Conservation (phyloP, 2,797 vertebrate species). For the Erethizon dorsatum region DNA sequence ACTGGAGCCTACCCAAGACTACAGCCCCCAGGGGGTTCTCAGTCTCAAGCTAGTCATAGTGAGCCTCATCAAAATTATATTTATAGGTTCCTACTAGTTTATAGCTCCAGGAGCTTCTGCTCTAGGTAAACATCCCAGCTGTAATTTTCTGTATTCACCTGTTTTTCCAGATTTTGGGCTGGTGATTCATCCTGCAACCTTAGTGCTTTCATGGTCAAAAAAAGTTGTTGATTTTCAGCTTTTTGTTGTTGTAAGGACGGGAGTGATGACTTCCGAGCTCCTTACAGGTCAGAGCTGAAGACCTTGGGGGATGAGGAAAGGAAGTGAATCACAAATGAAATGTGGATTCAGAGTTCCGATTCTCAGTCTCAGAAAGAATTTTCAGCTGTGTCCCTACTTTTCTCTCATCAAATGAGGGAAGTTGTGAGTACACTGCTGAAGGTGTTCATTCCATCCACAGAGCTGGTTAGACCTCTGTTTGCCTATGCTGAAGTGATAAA, state of each 20-base stretch:
- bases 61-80: background rate
- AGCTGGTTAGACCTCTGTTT: background rate
- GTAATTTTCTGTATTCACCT: background rate
- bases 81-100: background rate
- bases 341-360: background rate
- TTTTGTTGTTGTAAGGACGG: background rate
- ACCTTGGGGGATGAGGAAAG: background rate
- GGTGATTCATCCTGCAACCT: background rate
- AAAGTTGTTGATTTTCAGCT: background rate
- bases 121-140: background rate
- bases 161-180: background rate
- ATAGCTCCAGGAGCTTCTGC: background rate
- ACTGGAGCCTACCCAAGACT: background rate
- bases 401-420: background rate
- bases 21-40: background rate
- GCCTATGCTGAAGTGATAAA: background rate
- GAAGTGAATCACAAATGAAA: conserved; percentile 30
- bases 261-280: background rate
- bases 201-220: background rate
- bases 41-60: background rate
- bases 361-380: conserved; percentile 43
- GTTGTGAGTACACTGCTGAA: background rate
- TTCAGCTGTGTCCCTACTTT: conserved; percentile 63
- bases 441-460: background rate
- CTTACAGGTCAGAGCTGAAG: background rate